A percentile compares a stretch with the other conserved stretches of the same genome.
Conservation (phyloP, 2,797 vertebrate species). For the Pelochelys cantorii region DNA sequence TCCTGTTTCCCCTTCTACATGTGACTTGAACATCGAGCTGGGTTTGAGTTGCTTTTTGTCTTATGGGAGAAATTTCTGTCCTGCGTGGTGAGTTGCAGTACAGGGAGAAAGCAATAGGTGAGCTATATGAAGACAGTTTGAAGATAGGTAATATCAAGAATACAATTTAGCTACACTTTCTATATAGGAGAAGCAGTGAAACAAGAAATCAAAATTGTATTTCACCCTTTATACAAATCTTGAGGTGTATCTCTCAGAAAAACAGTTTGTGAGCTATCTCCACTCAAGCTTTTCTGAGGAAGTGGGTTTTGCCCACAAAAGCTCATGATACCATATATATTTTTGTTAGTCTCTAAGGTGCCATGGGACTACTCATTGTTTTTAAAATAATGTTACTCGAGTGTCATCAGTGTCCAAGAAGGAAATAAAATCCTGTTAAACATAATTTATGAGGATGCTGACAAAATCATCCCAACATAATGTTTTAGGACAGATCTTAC, state of each 20-base stretch:
- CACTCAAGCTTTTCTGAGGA: too few relatives aligned
- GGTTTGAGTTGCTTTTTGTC: not conserved
- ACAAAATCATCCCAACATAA: not conserved
- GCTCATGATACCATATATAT: too few relatives aligned
- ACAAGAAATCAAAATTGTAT: not conserved
- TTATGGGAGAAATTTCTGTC: conserved; percentile 8
- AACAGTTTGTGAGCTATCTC: not conserved
- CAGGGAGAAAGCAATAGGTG: not conserved
- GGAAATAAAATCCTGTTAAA: not conserved
- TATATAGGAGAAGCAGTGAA: not conserved
- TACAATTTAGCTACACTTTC: not conserved
- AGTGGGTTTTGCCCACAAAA: too few relatives aligned
- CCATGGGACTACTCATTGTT: too few relatives aligned
- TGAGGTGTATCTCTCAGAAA: not conserved
- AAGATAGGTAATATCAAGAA: not conserved
- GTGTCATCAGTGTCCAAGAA: not conserved
- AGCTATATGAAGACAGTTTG: not conserved
- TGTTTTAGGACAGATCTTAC: not conserved
- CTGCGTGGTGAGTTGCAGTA: not conserved
- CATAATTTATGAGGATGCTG: not conserved
- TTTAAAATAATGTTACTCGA: not conserved
- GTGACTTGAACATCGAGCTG: not conserved
- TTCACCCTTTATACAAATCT: not conserved
- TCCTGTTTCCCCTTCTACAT: not conserved
- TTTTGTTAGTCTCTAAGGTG: too few relatives aligned